phyloP scores from a whole-genome alignment of 2,888 invertebrate species.

The Aricia artaxerxes region DNA sequence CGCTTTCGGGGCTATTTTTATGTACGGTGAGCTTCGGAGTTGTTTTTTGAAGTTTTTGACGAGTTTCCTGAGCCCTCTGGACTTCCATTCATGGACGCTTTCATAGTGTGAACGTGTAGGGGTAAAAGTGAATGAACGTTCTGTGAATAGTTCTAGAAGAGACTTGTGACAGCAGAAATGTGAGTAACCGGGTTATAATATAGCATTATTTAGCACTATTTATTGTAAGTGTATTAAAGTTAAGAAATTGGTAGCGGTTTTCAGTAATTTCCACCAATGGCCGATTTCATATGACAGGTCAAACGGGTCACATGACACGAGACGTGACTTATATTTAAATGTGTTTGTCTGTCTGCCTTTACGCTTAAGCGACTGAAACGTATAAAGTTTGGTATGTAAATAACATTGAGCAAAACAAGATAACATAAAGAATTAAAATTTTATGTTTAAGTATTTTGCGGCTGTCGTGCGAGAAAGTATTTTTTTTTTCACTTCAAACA shows the following conservation, averaged over 20 bases:
- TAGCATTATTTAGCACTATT: background rate
- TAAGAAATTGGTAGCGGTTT: background rate
- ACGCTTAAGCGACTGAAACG: too few species aligned
- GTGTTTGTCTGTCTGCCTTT: background rate
- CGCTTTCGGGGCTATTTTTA: slow-evolving; percentile 45
- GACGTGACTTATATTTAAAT: background rate
- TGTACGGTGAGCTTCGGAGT: background rate
- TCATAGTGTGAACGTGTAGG: slow-evolving; percentile 69
- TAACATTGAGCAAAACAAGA: too few species aligned
- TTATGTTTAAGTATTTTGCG: too few species aligned
- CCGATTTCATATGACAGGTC: slow-evolving; percentile 3
- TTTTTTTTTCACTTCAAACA: too few species aligned
- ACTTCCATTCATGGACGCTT: slow-evolving; percentile 71
- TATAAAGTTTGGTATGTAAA: too few species aligned
- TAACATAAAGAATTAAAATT: too few species aligned
- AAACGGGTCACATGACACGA: background rate
- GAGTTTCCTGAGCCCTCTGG: slow-evolving; percentile 45
- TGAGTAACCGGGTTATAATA: background rate
- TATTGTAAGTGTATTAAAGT: background rate
- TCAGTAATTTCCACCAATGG: background rate
- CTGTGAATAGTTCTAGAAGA: slow-evolving; percentile 44
- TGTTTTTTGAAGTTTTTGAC: slow-evolving; percentile 33
- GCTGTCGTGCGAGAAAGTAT: too few species aligned
- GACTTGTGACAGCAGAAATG: background rate
- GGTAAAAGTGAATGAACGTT: slow-evolving; percentile 51